These are phyloP conservation scores for Elgonia sp. DNA, from an alignment of 2,888 invertebrate species.

Conservation along the genomic window DNA sequence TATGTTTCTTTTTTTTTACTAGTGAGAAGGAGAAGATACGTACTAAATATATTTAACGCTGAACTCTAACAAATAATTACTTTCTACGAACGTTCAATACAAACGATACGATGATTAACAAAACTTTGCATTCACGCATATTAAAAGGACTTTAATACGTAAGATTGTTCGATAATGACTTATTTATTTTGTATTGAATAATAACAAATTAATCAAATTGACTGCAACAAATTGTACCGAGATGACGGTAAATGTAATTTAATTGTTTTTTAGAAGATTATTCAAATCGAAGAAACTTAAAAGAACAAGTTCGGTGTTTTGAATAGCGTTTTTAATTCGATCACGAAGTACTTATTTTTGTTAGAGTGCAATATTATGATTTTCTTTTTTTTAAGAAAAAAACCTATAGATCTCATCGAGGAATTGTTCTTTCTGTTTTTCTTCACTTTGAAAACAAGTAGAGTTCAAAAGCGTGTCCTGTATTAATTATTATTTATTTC, in stretches of 20 bases:
- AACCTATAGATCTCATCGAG: slow-evolving; percentile 21
- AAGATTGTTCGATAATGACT: slow-evolving; percentile 40
- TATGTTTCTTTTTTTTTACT: slow-evolving; percentile 47
- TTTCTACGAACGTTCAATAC: slow-evolving; percentile 30
- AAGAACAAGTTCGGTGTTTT: slow-evolving; percentile 50
- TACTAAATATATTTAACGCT: slow-evolving; percentile 50
- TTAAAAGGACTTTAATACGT: slow-evolving; percentile 13
- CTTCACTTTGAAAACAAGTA: slow-evolving; percentile 23
- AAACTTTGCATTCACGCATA: slow-evolving; percentile 28
- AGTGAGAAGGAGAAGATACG: slow-evolving; percentile 45
- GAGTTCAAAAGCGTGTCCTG: slow-evolving; percentile 62
- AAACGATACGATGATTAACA: slow-evolving; percentile 54
- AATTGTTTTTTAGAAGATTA: neutral
- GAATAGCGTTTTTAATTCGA: slow-evolving; percentile 16
- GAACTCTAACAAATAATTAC: slow-evolving; percentile 67
- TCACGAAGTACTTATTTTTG: slow-evolving; percentile 58
- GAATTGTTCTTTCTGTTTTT: slow-evolving; percentile 51
- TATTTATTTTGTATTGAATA: slow-evolving; percentile 45
- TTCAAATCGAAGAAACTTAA: slow-evolving; percentile 28
- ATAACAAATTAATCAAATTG: slow-evolving; percentile 51
- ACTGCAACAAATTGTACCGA: neutral
- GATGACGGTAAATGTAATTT: neutral
- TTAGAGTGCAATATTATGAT: slow-evolving; percentile 23
- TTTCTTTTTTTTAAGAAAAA: too few relatives aligned
- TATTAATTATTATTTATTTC: slow-evolving; percentile 82